Conservation (phyloP, 2,113 vertebrate species). For the Tragulus kanchil region DNA sequence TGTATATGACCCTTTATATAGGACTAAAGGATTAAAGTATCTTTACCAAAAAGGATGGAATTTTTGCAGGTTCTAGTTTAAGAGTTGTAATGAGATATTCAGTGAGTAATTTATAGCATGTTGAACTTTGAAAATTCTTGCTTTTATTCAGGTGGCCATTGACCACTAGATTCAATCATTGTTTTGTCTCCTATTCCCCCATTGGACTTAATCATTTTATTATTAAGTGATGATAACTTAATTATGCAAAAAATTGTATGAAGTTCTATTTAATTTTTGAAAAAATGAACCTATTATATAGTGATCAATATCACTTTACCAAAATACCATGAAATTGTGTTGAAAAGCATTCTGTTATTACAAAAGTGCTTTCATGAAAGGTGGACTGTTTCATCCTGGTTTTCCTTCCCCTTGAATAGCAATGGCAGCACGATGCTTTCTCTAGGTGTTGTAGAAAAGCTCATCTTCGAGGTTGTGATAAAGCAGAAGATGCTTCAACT, state of each 20-base stretch:
- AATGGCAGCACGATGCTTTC: not conserved
- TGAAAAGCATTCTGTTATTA: not conserved
- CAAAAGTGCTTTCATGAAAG: not conserved
- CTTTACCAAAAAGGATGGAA: not conserved
- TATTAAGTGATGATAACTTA: not conserved
- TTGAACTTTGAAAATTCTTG: slow-evolving; percentile 28
- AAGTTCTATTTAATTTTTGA: slow-evolving; percentile 34
- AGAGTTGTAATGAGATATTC: not conserved
- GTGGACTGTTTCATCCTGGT: not conserved
- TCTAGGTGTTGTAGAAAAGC: slow-evolving; percentile 34
- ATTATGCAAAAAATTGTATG: not conserved
- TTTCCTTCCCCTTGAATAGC: not conserved
- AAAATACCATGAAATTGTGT: not conserved
- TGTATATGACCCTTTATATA: not conserved
- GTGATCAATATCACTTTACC: not conserved
- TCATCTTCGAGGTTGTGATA: slow-evolving; percentile 50
- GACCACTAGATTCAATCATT: not conserved
- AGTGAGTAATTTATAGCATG: not conserved
- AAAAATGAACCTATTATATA: not conserved
- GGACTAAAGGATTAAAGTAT: not conserved
- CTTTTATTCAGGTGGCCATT: not conserved
- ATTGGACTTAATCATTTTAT: slow-evolving; percentile 41
- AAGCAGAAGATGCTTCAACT: slow-evolving; percentile 37
- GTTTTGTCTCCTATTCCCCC: not conserved
- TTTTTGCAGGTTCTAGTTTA: not conserved